These are phyloP conservation scores for Apaloderma vittatum DNA, from an alignment of 2,113 vertebrate genomes.

Conservation along the genomic window DNA sequence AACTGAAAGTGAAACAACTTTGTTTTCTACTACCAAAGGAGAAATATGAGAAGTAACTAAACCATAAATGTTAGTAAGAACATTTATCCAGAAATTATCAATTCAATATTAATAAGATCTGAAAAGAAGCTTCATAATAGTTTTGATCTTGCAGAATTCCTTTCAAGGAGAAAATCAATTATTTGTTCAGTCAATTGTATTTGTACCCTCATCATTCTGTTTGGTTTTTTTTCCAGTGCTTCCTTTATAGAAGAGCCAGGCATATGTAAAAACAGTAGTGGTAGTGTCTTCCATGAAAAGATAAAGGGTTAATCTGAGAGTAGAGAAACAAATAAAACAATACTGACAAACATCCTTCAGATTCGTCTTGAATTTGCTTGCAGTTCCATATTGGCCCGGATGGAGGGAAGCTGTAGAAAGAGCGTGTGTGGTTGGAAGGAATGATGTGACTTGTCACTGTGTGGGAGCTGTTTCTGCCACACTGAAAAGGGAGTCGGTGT, in stretches of 20 bases:
- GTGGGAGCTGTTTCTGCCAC: background rate
- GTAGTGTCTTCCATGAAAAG: background rate
- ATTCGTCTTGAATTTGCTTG: background rate
- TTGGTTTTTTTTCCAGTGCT: background rate
- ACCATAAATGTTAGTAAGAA: background rate
- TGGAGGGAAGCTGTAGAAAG: background rate
- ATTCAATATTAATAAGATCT: background rate
- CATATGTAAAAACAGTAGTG: background rate
- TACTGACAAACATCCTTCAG: background rate
- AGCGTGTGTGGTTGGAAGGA: background rate
- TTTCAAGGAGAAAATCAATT: background rate
- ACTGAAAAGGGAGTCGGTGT: background rate
- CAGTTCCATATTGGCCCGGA: background rate
- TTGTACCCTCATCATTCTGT: background rate
- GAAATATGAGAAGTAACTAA: background rate
- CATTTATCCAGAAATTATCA: background rate
- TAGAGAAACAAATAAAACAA: background rate
- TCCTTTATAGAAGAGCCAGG: background rate
- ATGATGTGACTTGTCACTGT: background rate
- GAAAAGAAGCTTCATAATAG: background rate
- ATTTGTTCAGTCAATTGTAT: background rate
- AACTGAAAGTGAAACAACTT: conserved; percentile 62
- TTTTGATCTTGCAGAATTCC: background rate
- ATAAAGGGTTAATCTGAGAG: background rate
- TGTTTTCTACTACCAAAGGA: background rate